Conservation (phyloP, 92 coral and sea anemone genomes). For the Metridium senile region DNA sequence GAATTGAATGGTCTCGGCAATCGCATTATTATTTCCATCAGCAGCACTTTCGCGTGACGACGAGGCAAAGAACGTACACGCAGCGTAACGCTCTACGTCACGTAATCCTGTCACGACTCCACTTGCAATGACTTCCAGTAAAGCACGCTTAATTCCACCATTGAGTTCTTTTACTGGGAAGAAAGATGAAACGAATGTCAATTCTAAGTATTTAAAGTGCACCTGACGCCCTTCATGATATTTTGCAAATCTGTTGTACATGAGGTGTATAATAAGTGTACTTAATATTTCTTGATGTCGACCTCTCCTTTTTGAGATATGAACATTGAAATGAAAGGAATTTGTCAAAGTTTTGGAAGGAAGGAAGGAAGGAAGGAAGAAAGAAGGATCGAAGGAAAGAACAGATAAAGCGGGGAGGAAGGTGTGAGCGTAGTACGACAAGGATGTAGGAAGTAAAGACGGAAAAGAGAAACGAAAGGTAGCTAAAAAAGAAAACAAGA, state of each 20-base stretch:
- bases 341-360: too few relatives aligned
- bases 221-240: too few relatives aligned
- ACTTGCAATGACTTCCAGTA: constrained; percentile 95
- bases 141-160: constrained; percentile 92
- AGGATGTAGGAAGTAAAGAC: neutral
- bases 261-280: too few relatives aligned
- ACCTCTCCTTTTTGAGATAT: too few relatives aligned
- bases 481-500: neutral
- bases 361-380: too few relatives aligned
- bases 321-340: too few relatives aligned
- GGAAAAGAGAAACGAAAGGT: neutral
- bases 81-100: constrained; percentile 96
- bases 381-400: neutral
- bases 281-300: too few relatives aligned
- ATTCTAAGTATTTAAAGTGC: too few relatives aligned
- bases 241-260: too few relatives aligned
- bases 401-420: neutral
- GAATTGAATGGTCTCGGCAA: constrained; percentile 69
- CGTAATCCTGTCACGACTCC: constrained; percentile 85
- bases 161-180: constrained; percentile 67
- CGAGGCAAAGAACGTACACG: constrained; percentile 94
- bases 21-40: constrained; percentile 49
- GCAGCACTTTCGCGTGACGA: constrained; percentile 55
- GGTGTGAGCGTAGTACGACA: neutral
- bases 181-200: too few relatives aligned